A percentile compares a stretch with the other conserved stretches of the same genome.
Conservation (phyloP, 1,140 invertebrate species). For the Pantala flavescens region DNA sequence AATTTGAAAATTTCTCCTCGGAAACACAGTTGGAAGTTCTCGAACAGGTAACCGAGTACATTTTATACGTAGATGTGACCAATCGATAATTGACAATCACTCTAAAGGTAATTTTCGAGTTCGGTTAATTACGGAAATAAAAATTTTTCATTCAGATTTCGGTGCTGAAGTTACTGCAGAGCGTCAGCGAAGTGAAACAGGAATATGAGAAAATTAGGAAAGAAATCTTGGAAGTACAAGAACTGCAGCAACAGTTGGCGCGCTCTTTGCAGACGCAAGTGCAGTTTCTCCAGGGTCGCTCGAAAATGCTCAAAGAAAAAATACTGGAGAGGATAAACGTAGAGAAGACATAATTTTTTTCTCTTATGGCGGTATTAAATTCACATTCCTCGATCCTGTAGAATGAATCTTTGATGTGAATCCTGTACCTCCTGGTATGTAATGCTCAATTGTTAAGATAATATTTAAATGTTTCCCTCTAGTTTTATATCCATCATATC, state of each 20-base stretch:
- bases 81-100: too few species aligned
- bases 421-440: background rate
- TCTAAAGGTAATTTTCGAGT: too few species aligned
- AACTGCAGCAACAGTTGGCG: background rate
- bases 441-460: conserved; percentile 6
- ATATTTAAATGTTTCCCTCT: background rate
- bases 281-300: background rate
- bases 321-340: background rate
- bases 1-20: background rate
- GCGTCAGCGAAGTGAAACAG: background rate
- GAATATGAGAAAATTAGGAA: background rate
- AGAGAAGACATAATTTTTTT: background rate
- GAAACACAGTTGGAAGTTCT: background rate
- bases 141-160: background rate
- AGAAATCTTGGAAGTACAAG: background rate
- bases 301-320: conserved; percentile 2
- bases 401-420: background rate
- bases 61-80: too few species aligned
- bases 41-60: background rate
- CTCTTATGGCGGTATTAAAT: background rate
- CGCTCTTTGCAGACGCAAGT: background rate
- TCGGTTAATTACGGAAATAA: too few species aligned
- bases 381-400: conserved; percentile 4
- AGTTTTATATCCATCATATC: conserved; percentile 10
- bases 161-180: background rate